phyloP scores from a whole-genome alignment of 2,888 invertebrate species.

The Oxystoma pomonae region DNA sequence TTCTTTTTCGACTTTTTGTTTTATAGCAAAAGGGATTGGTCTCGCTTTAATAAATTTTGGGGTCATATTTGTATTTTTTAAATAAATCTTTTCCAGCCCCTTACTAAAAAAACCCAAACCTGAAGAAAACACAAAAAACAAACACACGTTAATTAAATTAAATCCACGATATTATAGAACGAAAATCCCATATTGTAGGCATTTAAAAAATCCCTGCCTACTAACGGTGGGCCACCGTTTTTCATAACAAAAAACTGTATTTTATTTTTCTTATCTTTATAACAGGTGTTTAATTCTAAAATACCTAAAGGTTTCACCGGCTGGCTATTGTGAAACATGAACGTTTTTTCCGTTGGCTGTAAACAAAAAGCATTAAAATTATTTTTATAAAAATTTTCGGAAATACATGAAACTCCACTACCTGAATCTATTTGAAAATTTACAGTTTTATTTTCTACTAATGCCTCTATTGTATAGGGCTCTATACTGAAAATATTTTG shows the following conservation, averaged over 20 bases:
- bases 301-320: too few relatives aligned
- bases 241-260: not conserved
- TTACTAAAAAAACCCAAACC: constrained; percentile 17
- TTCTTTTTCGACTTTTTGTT: constrained; percentile 6
- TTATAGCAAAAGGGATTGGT: constrained; percentile 5
- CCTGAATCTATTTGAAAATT: too few relatives aligned
- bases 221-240: constrained; percentile 7
- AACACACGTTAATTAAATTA: constrained; percentile 9
- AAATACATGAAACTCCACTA: too few relatives aligned
- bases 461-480: too few relatives aligned
- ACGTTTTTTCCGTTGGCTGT: too few relatives aligned
- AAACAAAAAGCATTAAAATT: too few relatives aligned
- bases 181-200: constrained; percentile 5
- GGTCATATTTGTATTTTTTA: not conserved
- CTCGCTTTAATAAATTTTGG: constrained; percentile 11
- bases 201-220: constrained; percentile 13
- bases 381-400: too few relatives aligned
- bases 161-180: constrained; percentile 3
- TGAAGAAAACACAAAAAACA: constrained; percentile 10
- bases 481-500: too few relatives aligned
- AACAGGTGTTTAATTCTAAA: too few relatives aligned
- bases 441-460: too few relatives aligned
- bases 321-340: too few relatives aligned
- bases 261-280: not conserved
- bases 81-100: constrained; percentile 4